Base-by-base conservation (phyloP, 2,888 invertebrate genomes). In the Anagyrus pseudococci region DNA sequence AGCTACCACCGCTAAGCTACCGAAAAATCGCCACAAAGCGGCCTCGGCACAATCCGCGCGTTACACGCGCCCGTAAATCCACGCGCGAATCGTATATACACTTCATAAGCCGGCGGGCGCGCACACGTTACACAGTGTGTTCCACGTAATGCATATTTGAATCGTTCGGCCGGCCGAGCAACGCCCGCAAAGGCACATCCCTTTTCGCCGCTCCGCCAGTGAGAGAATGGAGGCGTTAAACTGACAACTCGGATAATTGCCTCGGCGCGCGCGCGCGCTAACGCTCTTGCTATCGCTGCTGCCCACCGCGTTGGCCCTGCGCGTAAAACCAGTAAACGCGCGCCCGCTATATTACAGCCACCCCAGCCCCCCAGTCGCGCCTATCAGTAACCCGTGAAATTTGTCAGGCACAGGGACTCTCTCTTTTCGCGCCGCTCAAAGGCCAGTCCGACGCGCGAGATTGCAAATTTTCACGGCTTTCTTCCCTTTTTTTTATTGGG, bases 241-340 rank as follows among this genome's bases (percentile, higher is more conserved):
- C 74, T 74, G 77, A 77, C 77, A 77, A 75, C 74, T 76, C 74
- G 70, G 78, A 75, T 78, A 78, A 78, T 79, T 77, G 76, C 75
- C 71, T 69, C 67, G 72, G n/a, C 73, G 69, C 70, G 69, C 71
- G 73, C 73, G 67, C 71, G 33, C 29, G 4, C 29, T 4, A 10
- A 4, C 6, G 29, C 29, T 7, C 6, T 10, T 4, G 29, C 29
- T 4, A 10, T 29, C 29, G 33, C 8, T 2, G 33, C 4, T 13
- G n/a, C n/a, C n/a, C n/a, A n/a, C n/a, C n/a, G n/a, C n/a, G n/a
- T n/a, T n/a, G n/a, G n/a, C n/a, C n/a, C n/a, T n/a, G 33, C 33
- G 69, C 71, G 75, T 76, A 74, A 77, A 77, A 76, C 70, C 73
- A 70, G 75, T 75, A 74, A 37, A 72, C 74, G 71, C 73, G 65